These are phyloP conservation scores for Amphipoea lucens DNA, from an alignment of 2,888 invertebrate species.

Conservation along the genomic window DNA sequence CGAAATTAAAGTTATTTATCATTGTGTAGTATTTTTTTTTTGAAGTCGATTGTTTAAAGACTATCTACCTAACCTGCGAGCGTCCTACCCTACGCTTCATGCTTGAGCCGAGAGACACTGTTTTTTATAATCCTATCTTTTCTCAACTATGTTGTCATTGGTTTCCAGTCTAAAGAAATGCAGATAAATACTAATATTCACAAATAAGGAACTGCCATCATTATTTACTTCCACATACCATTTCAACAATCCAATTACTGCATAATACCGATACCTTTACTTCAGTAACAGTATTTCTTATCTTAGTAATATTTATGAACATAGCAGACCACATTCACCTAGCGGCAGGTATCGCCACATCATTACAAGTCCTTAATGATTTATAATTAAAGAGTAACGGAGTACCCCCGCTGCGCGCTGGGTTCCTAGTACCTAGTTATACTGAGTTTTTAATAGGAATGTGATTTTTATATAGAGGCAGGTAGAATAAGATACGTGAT, in stretches of 20 bases:
- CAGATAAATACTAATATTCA: not conserved
- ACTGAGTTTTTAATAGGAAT: constrained; percentile 1
- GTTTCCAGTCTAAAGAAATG: not conserved
- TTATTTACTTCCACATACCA: constrained; percentile 16
- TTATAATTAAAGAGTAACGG: constrained; percentile 60
- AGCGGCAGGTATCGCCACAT: not conserved
- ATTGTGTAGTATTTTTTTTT: no score
- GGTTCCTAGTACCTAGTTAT: constrained; percentile 33
- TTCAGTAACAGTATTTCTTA: constrained; percentile 8
- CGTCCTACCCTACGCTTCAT: no score
- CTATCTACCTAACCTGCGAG: not conserved
- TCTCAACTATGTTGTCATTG: not conserved
- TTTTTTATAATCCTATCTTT: not conserved
- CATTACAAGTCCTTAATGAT: constrained; percentile 56
- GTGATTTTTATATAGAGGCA: constrained; percentile 2
- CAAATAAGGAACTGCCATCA: not conserved
- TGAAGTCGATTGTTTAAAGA: no score
- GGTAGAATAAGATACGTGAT: not conserved
- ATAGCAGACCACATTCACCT: constrained; percentile 47
- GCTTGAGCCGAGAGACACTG: not conserved
- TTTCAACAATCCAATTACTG: constrained; percentile 40
- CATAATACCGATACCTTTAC: constrained; percentile 24
- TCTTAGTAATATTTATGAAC: constrained; percentile 54
- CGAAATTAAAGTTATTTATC: no score
- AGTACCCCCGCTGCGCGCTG: constrained; percentile 21